Percentiles rank a stretch among this genome's conserved stretches.
phyloP scores from a whole-genome alignment of 1,140 invertebrate species.

The Uloborus diversus region DNA sequence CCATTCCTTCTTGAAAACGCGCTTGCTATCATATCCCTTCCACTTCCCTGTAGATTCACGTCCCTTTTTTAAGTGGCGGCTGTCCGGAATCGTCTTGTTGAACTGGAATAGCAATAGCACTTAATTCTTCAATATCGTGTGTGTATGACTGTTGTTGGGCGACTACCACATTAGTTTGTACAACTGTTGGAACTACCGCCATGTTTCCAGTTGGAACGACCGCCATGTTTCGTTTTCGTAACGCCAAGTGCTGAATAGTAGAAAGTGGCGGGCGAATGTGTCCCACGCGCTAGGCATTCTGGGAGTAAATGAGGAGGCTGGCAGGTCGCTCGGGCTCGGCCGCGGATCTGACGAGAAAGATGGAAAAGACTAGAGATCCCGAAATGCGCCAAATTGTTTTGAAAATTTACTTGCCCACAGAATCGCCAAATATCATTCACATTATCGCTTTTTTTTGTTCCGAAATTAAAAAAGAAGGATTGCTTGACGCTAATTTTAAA shows the following conservation, averaged over 20 bases:
- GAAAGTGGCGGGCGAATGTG: constrained; percentile 37
- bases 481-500: too few relatives aligned
- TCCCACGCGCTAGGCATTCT: constrained; percentile 17
- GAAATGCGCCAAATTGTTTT: constrained; percentile 55
- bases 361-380: constrained; percentile 9
- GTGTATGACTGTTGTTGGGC: constrained; percentile 37
- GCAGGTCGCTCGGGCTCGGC: background rate
- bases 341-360: background rate
- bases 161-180: constrained; percentile 43
- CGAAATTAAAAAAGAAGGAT: too few relatives aligned
- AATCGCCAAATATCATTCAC: constrained; percentile 47
- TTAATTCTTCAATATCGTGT: constrained; percentile 32
- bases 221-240: constrained; percentile 37
- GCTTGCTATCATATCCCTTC: constrained; percentile 49
- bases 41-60: constrained; percentile 52
- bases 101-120: constrained; percentile 10
- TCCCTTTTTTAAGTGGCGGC: constrained; percentile 31
- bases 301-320: too few relatives aligned
- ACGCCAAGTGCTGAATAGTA: constrained; percentile 40
- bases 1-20: constrained; percentile 49
- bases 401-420: constrained; percentile 24
- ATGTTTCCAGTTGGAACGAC: constrained; percentile 38
- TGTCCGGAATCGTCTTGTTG: constrained; percentile 29
- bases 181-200: constrained; percentile 42
- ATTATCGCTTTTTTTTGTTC: too few relatives aligned